Evolutionary conservation across 2,113 vertebrate species (phyloP).

Genomic region (Aleadryas rufinucha): DNA sequence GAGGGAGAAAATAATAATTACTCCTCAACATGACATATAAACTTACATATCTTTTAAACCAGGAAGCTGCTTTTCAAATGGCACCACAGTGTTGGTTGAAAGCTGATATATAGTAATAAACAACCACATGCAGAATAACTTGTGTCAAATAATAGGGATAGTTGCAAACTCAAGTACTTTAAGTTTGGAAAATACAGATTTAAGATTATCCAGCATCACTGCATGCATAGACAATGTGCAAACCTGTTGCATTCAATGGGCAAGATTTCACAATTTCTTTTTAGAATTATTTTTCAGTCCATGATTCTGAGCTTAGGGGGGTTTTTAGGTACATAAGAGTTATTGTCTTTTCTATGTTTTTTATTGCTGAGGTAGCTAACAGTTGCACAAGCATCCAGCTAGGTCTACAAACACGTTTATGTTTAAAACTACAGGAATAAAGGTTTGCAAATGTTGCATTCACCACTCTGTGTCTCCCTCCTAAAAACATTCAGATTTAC

Average conservation of each 20-base stretch:
- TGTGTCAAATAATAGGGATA: not conserved
- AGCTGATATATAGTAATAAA: not conserved
- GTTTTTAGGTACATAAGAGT: not conserved
- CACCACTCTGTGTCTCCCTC: not conserved
- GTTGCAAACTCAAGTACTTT: not conserved
- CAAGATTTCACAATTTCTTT: not conserved
- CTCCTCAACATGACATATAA: not conserved
- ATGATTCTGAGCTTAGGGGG: not conserved
- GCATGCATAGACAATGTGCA: no score
- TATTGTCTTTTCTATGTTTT: not conserved
- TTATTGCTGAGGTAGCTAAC: not conserved
- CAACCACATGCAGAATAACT: not conserved
- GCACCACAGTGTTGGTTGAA: not conserved
- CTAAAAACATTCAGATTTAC: not conserved
- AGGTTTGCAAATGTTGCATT: not conserved
- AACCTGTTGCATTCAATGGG: not conserved
- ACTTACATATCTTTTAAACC: not conserved
- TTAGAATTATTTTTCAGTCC: not conserved
- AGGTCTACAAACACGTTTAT: not conserved
- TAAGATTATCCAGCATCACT: not conserved
- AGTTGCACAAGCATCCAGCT: not conserved
- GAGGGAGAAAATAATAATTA: not conserved
- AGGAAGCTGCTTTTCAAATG: not conserved
- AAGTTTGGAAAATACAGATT: not conserved
- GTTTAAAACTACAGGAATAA: not conserved